Evolutionary conservation across 2,113 vertebrate genomes (phyloP), one percentile per base, ranked within the genome.

Genomic region (Bostrychus sinensis): DNA sequence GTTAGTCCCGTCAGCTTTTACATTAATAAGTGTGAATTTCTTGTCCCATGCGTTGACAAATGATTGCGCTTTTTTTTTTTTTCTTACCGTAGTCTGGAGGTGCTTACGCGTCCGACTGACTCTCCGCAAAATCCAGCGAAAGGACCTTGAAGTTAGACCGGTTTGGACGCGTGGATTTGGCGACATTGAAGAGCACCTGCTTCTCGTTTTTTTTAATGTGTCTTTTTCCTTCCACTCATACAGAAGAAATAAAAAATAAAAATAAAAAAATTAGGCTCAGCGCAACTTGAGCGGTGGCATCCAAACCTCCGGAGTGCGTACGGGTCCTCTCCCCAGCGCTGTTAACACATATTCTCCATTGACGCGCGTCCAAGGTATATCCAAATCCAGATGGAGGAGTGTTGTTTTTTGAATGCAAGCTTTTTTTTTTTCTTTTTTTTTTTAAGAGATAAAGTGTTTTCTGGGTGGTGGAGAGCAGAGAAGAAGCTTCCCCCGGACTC

Each of bases 21-120:
- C 30, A 32, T 7, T 32, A 32, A 32, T 32, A 32, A 7, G 30
- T 32, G 30, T 32, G 2, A 5, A 32, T 32, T 32, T 32, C 30
- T 32, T 32, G 5, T 5, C 1, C 5, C 8, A 32, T 12, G 8
- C 19, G 3, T 22, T 22, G 10, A 51, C 11, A 5, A n/a, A 14
- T 37, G 16, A 28, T n/a, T 45, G 26, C 56, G 16, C 9, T 20
- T 5, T 11, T 16, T 10, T 8, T 39, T 42, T 3, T 34, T 50
- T 12, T 16, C 56, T 74, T 88, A 90, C 88, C 87, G 85, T 76
- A 51, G 74, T 79, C 43, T 66, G 66, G 62, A 77, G 76, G 81
- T 83, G 20, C 3, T 62, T 8, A 39, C 54, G 72, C 67, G 32
- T 64, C 34, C 23, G 56, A 71, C 80, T 60, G 11, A 72, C 39